Base-by-base conservation (phyloP, 2,113 vertebrate species). In the Phasianus colchicus region DNA sequence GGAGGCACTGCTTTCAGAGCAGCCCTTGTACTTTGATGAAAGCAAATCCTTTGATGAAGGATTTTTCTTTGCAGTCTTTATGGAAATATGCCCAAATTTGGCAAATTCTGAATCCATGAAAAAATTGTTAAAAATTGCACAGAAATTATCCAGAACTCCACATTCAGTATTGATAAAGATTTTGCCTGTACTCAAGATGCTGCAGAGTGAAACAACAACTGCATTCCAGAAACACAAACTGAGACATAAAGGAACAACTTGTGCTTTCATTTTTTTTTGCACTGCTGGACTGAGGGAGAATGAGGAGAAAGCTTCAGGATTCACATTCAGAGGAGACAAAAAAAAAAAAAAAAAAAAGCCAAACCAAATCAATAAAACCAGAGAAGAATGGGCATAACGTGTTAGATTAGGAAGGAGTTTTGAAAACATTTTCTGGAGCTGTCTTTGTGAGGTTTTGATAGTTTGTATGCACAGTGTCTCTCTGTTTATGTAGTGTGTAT, bases 281-380 rank as follows among this genome's bases (percentile, higher is more conserved):
- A 40, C 5, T 69, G 21, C 42, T 69, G 0, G 1, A 6, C 4
- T 0, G 1, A 52, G 27, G 45, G 38, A 71, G 32, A 57, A 6
- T 19, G 60, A 61, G 54, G 16, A 57, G 40, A 81, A 72, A 45
- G 8, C 58, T 61, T 24, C 24, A 76, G 52, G 19, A 19, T 67
- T 48, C 42, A 25, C 24, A 8, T 29, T 72, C 24, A 58, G 42
- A 63, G 25, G 32, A 0, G 0, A 25, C 6, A 32, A 12, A 55
- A 9, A 54, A 4, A 55, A 13, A 50, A 50, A 52, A 52, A 38
- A 38, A 52, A 52, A 27, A 58, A 58, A 34, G 22, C 48, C 22
- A 50, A 50, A 50, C 21, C 48, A 50, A 22, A 50, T 13, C 48
- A 50, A 24, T 11, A 50, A 25, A 50, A 24, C 48, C 25, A 29